Conservation (phyloP, 2,888 invertebrate genomes). For the Lacanobia oleracea region DNA sequence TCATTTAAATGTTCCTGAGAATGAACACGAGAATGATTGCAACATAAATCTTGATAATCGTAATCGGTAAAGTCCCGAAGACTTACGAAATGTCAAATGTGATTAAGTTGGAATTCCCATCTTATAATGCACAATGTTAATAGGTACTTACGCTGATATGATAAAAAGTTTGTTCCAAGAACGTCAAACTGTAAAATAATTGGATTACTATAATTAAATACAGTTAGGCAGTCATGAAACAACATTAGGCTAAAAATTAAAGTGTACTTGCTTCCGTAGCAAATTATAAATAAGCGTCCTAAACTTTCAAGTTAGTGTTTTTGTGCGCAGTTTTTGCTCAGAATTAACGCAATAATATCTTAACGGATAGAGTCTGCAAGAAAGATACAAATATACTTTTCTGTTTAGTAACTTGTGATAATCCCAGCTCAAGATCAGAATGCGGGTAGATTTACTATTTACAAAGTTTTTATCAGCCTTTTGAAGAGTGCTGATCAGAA, state of each 20-base stretch:
- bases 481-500: slow-evolving; percentile 17
- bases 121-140: background rate
- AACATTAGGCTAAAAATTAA: slow-evolving; percentile 34
- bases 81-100: background rate
- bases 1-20: slow-evolving; percentile 29
- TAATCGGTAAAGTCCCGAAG: slow-evolving; percentile 29
- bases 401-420: background rate
- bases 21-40: slow-evolving; percentile 13
- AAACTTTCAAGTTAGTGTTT: slow-evolving; percentile 39
- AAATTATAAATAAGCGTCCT: slow-evolving; percentile 43
- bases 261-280: slow-evolving; percentile 43
- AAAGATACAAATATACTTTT: background rate
- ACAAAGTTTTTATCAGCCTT: background rate
- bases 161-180: slow-evolving; percentile 6
- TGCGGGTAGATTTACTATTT: background rate
- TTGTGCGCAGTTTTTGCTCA: slow-evolving; percentile 40
- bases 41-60: slow-evolving; percentile 11
- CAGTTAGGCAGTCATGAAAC: slow-evolving; percentile 48
- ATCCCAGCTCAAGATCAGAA: background rate
- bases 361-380: slow-evolving; percentile 5
- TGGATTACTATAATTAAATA: slow-evolving; percentile 48
- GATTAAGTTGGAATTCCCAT: slow-evolving; percentile 22
- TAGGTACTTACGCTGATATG: background rate
- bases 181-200: slow-evolving; percentile 11
- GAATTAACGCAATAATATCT: slow-evolving; percentile 20